Evolutionary conservation across 1,140 invertebrate genomes (phyloP).

Genomic region (Chionoecetes opilio): DNA sequence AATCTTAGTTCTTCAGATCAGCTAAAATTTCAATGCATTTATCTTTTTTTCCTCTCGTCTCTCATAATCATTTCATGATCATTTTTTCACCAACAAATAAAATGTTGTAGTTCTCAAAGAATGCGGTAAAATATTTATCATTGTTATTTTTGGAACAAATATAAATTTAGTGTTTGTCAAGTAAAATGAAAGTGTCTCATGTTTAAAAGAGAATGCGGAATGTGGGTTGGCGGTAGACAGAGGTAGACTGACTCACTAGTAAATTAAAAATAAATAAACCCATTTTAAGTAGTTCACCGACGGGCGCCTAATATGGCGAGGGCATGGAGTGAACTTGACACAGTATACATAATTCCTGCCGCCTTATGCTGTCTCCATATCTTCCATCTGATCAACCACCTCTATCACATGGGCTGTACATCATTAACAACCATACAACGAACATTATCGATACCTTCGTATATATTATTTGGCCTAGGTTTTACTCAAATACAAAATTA

Average conservation of each 20-base stretch:
- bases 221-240: neutral
- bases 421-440: neutral
- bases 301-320: neutral
- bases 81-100: too few species aligned
- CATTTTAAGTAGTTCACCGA: neutral
- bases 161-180: neutral
- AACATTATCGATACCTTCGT: neutral
- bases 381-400: neutral
- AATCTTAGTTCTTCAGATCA: too few species aligned
- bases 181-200: neutral
- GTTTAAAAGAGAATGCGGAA: neutral
- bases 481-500: neutral
- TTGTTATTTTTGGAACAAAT: neutral
- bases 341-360: neutral
- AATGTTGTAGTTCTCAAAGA: neutral
- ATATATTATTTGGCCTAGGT: neutral
- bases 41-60: too few species aligned
- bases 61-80: too few species aligned
- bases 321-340: neutral
- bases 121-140: neutral
- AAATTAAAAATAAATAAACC: constrained; percentile 15
- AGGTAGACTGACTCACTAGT: neutral
- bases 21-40: too few species aligned
- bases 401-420: neutral
- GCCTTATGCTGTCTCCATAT: neutral